Conservation (phyloP, 1,140 invertebrate genomes). For the Lasioglossum baleicum region DNA sequence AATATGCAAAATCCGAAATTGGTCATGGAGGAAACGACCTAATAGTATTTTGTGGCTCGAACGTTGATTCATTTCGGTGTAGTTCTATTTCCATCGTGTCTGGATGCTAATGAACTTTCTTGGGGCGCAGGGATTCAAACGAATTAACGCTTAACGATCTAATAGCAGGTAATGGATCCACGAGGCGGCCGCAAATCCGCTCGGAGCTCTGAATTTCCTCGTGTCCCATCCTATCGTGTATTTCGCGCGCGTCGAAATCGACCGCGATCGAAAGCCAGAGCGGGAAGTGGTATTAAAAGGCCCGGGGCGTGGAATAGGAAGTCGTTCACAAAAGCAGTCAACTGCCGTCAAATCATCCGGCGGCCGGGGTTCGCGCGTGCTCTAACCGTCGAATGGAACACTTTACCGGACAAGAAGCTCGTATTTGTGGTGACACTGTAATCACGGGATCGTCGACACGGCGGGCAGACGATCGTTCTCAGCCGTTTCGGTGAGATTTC, state of each 20-base stretch:
- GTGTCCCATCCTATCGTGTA: too few relatives aligned
- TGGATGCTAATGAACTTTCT: too few relatives aligned
- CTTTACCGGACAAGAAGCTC: not conserved
- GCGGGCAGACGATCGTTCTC: not conserved
- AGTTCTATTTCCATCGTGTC: too few relatives aligned
- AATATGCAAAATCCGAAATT: too few relatives aligned
- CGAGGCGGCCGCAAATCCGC: not conserved
- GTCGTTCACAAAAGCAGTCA: conserved; percentile 8
- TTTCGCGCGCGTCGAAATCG: not conserved
- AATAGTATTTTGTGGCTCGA: too few relatives aligned
- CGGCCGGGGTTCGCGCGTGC: not conserved
- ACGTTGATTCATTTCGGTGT: too few relatives aligned
- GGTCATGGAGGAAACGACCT: too few relatives aligned
- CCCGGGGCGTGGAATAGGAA: conserved; percentile 7
- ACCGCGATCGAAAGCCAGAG: not conserved
- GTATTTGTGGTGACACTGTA: conserved; percentile 28
- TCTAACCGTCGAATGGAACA: conserved; percentile 4
- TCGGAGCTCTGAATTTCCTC: not conserved
- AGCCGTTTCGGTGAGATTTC: conserved; percentile 10
- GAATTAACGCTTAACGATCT: too few relatives aligned
- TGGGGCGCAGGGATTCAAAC: too few relatives aligned
- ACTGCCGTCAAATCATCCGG: conserved; percentile 1
- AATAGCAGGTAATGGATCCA: not conserved
- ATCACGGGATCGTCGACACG: conserved; percentile 14
- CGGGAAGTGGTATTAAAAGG: conserved; percentile 24